These are phyloP conservation scores for Drosophila prostipennis DNA, from an alignment of 2,888 invertebrate species.

Conservation along the genomic window DNA sequence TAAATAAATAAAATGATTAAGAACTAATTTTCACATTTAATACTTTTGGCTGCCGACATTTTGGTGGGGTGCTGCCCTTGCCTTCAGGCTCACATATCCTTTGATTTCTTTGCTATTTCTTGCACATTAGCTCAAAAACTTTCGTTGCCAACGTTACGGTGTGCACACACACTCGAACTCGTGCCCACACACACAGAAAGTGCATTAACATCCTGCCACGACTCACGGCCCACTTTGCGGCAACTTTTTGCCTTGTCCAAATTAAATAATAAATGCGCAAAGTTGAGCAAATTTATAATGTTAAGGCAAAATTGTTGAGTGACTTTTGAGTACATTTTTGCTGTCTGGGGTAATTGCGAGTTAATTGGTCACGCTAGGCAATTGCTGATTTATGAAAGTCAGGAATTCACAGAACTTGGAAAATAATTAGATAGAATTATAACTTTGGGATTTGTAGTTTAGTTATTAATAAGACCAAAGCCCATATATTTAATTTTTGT, in stretches of 20 bases:
- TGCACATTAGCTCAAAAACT: constrained; percentile 57
- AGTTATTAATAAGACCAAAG: neutral
- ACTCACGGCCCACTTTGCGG: constrained; percentile 22
- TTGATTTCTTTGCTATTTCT: constrained; percentile 51
- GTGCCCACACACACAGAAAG: constrained; percentile 14
- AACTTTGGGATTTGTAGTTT: neutral
- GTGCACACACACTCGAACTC: constrained; percentile 19
- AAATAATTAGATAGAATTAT: constrained; percentile 4
- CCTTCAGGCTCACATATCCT: constrained; percentile 11
- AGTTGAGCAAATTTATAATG: constrained; percentile 45
- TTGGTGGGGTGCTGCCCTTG: constrained; percentile 28
- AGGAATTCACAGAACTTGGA: neutral
- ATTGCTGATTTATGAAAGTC: neutral
- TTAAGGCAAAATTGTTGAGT: constrained; percentile 20
- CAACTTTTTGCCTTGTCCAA: constrained; percentile 43
- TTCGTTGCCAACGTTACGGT: constrained; percentile 57
- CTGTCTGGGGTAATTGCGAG: constrained; percentile 30
- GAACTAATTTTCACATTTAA: no score
- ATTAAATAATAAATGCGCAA: constrained; percentile 52
- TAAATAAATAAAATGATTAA: no score
- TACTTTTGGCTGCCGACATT: neutral
- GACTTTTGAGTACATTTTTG: constrained; percentile 36
- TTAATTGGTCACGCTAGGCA: constrained; percentile 32
- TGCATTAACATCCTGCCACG: constrained; percentile 48
- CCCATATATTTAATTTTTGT: neutral